Percentiles rank a stretch among this genome's conserved stretches.
Conservation (phyloP, 2,113 vertebrate genomes). For the Menidia beryllina region DNA sequence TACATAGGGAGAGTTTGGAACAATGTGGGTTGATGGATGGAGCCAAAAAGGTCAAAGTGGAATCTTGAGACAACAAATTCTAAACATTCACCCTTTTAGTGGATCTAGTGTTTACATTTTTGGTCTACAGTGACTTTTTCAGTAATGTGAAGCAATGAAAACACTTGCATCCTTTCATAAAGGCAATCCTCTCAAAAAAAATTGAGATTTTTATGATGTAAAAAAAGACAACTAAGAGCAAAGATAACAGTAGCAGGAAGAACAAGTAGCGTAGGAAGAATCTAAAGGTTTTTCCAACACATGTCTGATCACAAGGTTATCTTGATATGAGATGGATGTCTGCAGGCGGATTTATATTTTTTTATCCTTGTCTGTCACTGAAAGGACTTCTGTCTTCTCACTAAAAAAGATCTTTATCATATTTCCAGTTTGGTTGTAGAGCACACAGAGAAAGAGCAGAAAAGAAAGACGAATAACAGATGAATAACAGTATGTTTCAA, state of each 20-base stretch:
- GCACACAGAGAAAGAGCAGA: conserved; percentile 17
- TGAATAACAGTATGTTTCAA: not conserved
- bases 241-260: not conserved
- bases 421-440: conserved; percentile 15
- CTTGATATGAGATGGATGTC: conserved; percentile 53
- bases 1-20: conserved; percentile 3
- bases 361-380: conserved; percentile 41
- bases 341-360: conserved; percentile 50
- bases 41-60: not conserved
- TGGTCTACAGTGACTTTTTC: not conserved
- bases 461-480: not conserved
- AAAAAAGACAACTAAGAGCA: conserved; percentile 22
- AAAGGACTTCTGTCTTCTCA: conserved; percentile 41
- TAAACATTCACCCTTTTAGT: too few relatives aligned
- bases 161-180: not conserved
- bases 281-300: conserved; percentile 11
- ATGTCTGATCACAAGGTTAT: conserved; percentile 45
- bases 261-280: conserved; percentile 26
- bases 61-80: not conserved
- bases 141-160: not conserved
- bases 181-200: not conserved
- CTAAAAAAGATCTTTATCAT: conserved; percentile 27
- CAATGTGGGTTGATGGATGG: not conserved
- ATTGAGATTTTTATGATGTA: not conserved
- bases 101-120: not conserved